Conservation (phyloP, 2,888 invertebrate species). For the Yponomeuta sedellus region DNA sequence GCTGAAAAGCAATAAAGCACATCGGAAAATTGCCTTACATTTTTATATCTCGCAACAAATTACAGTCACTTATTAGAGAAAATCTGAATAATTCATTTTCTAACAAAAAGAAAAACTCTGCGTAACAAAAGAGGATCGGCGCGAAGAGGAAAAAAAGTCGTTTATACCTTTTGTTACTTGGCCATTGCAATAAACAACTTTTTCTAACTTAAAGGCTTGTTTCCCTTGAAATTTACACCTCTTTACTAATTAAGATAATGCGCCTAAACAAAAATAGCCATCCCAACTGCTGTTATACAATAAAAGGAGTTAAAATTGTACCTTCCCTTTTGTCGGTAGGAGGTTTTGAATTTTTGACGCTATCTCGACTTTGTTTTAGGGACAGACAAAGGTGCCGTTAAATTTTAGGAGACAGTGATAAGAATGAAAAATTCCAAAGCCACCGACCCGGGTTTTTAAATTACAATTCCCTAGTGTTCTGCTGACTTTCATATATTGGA, state of each 20-base stretch:
- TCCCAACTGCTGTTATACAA: slow-evolving; percentile 33
- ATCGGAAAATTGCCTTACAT: no score
- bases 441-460: background rate
- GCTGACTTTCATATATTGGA: background rate
- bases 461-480: background rate
- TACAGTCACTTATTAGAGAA: background rate
- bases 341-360: slow-evolving; percentile 19
- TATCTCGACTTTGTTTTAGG: slow-evolving; percentile 4
- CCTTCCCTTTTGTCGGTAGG: slow-evolving; percentile 18
- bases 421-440: background rate
- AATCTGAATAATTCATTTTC: background rate
- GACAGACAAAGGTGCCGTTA: background rate
- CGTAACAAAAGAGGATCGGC: slow-evolving; percentile 9
- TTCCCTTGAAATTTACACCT: slow-evolving; percentile 37
- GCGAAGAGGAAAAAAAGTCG: background rate
- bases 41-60: background rate
- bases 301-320: slow-evolving; percentile 38
- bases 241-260: slow-evolving; percentile 48
- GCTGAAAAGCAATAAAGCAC: no score
- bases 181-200: slow-evolving; percentile 8
- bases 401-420: background rate
- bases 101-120: background rate
- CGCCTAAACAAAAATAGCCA: slow-evolving; percentile 35
- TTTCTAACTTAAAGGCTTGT: slow-evolving; percentile 7
- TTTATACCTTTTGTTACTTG: background rate